Evolutionary conservation across 2,113 vertebrate genomes (phyloP), one percentile per base, ranked within the genome.

Genomic region (Otocyon megalotis): DNA sequence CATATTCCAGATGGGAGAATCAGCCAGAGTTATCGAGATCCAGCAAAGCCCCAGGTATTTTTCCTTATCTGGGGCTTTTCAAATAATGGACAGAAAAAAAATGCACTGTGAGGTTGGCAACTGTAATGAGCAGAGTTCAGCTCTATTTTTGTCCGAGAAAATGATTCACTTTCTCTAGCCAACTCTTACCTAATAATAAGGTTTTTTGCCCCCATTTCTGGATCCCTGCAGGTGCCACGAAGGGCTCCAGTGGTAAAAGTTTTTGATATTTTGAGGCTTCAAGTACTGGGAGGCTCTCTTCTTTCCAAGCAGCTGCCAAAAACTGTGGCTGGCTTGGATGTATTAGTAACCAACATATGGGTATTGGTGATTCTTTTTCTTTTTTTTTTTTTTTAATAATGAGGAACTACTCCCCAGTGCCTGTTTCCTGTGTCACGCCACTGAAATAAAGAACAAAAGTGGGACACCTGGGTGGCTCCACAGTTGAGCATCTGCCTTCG

Each of bases 11-110:
- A 9, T 22, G 65, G 92, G 43, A 54, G 10, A 62, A 7, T 56
- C 54, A 58, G 79, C 13, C 0, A 0, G 92, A 2, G 0, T 1
- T 71, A 5, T 89, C 77, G 58, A 43, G 88, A 50, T 32, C 82
- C 0, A 16, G 20, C 1, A 26, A 11, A 28, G 50, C 24, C 48
- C 90, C 90, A 35, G 88, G 43, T 15, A 35, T 0, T 48, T 32
- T 53, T 48, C 80, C 22, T 86, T 86, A 9, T 17, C 13, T 58
- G 6, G n/a, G 65, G 0, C 9, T 95, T 4, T 56, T 13, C 26
- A 14, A 28, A 96, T 80, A 7, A 7, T 3, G 71, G 85, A 60
- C 30, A 5, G 2, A 20, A 43, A 0, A 0, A 11, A 4, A 28
- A 53, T 0, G 7, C 35, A 22, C 28, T 24, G 74, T 3, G 89